Evolutionary conservation across 2,113 vertebrate species (phyloP).

Genomic region (Corythornis madagascariensis): DNA sequence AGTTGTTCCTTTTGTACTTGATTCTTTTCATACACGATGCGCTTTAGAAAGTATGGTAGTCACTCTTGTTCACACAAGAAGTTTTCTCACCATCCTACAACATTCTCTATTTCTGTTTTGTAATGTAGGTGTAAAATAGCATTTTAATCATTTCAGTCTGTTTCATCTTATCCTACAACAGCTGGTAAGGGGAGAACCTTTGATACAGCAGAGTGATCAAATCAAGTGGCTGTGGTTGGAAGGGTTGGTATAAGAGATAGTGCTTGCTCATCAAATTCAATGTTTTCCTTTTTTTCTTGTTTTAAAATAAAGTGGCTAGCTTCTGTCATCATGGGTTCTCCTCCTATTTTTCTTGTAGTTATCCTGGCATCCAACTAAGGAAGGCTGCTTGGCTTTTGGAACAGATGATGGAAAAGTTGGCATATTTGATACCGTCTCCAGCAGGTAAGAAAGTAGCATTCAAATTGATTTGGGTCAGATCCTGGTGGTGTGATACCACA

Average conservation of each 20-base stretch:
- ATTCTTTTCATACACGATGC: background rate
- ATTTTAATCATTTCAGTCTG: background rate
- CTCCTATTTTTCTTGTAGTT: slow-evolving; percentile 73
- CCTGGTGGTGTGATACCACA: background rate
- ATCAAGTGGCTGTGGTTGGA: background rate
- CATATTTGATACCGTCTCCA: slow-evolving; percentile 90
- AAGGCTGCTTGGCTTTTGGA: slow-evolving; percentile 91
- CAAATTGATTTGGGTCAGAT: background rate
- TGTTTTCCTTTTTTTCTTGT: background rate
- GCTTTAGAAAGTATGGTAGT: background rate
- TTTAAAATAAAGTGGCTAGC: background rate
- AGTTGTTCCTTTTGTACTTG: background rate
- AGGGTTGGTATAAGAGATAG: background rate
- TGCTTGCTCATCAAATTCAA: background rate
- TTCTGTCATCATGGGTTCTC: background rate
- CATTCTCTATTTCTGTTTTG: background rate
- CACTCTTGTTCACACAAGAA: background rate
- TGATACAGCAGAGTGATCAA: background rate
- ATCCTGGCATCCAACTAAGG: slow-evolving; percentile 90
- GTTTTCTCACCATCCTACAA: background rate
- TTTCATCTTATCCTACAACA: background rate
- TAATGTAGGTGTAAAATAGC: background rate
- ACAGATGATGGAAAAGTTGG: slow-evolving; percentile 98
- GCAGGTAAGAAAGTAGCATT: slow-evolving; percentile 80
- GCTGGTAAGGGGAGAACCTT: background rate